Conservation (phyloP, 2,113 vertebrate species). For the Chinchilla lanigera region DNA sequence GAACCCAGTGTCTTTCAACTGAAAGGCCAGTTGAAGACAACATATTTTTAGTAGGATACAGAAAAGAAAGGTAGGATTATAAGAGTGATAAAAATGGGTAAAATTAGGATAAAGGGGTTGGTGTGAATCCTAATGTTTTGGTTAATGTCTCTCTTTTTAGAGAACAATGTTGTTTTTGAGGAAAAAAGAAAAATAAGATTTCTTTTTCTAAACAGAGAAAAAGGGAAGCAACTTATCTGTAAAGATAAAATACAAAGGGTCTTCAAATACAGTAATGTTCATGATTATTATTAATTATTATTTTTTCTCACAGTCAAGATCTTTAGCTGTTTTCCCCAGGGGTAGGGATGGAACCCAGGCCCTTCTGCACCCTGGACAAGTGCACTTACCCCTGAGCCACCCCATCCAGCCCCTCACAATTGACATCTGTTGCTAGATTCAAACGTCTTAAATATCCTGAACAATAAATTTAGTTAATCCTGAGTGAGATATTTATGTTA, state of each 20-base stretch:
- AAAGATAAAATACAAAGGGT: neutral
- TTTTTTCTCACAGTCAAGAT: conserved; percentile 31
- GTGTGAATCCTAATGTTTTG: neutral
- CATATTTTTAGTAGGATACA: conserved; percentile 8
- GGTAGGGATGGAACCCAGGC: neutral
- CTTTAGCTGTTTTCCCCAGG: neutral
- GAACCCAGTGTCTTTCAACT: conserved; percentile 42
- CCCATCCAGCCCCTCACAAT: neutral
- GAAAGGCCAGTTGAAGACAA: conserved; percentile 48
- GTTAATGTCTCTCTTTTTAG: conserved; percentile 18
- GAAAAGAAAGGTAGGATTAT: conserved; percentile 43
- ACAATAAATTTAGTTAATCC: conserved; percentile 5
- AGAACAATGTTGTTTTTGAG: conserved; percentile 6
- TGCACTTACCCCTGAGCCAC: neutral
- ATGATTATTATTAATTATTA: neutral
- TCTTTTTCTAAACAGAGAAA: conserved; percentile 37
- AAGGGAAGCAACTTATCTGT: neutral
- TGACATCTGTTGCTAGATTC: neutral
- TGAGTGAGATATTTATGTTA: conserved; percentile 44
- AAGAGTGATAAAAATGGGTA: neutral
- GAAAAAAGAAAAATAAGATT: conserved; percentile 28
- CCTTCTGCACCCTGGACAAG: neutral
- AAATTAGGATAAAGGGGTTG: conserved; percentile 34
- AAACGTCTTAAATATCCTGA: neutral
- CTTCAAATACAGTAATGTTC: neutral